Base-by-base conservation (phyloP, 37 sponge, comb jelly and placozoan genomes). In the Chondrilla cf. caribensis region DNA sequence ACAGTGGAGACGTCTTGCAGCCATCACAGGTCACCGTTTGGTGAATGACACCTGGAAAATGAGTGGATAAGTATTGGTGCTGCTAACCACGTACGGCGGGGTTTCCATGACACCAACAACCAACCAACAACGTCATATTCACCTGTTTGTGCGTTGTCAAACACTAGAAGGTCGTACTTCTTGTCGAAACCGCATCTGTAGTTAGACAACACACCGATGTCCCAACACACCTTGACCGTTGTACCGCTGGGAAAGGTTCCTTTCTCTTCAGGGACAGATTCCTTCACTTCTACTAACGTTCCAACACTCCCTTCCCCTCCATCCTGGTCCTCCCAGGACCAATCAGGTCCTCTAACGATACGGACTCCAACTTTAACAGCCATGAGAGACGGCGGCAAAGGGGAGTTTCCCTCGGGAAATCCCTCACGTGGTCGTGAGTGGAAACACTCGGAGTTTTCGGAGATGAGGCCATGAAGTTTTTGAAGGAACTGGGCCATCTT, bases 271-370 rank as follows among this genome's bases (percentile, higher is more conserved):
- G 51, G 11, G 9, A 14, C 51, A 6, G 51, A 11, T 14, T 51
- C 14, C 2, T 76, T 62, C 18, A 90, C 70, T 79, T 90, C 91
- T 25, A 84, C 91, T 57, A 94, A 82, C 22, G 95, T 94, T n/a
- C 95, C 95, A 11, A 90, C 89, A 58, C 58, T 57, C 4, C 95
- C 95, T 80, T 86, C 91, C 31, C 95, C 95, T 60, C 95, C 91
- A 60, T 94, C 95, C 78, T 94, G 95, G 36, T 87, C 82, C 2
- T 62, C 86, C 91, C 95, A 94, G 59, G 82, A 83, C 95, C 95
- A 94, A 75, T 94, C 89, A 0, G 95, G 95, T 7, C 95, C 95
- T 28, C 95, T 82, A 24, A 94, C 91, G 22, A 94, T 91, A 58
- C 95, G 86, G 8, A 83, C 47, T 24, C 95, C 91, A 14, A 81